Evolutionary conservation across 2,797 vertebrate species (phyloP).

Genomic region (Acanthiza pusilla): DNA sequence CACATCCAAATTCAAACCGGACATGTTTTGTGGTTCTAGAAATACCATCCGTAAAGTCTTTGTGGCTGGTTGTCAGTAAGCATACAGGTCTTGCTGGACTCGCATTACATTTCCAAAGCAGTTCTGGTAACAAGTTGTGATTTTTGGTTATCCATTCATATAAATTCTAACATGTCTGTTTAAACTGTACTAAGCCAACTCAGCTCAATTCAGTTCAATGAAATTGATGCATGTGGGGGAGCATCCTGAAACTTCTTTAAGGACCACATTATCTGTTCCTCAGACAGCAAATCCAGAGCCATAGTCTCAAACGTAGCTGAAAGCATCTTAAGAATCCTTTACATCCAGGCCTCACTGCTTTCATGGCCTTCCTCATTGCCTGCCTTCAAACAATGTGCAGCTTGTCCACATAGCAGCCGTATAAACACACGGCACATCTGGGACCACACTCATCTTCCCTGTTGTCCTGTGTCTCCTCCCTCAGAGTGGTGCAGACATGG

Average conservation of each 20-base stretch:
- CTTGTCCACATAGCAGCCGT: fast-evolving
- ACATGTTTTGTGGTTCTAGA: background rate
- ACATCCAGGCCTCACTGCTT: background rate
- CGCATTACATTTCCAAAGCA: background rate
- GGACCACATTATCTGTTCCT: background rate
- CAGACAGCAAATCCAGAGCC: background rate
- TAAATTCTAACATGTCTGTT: background rate
- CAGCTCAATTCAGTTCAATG: background rate
- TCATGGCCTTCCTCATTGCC: background rate
- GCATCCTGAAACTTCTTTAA: background rate
- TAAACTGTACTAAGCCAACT: background rate
- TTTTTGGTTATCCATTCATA: background rate
- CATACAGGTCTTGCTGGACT: background rate
- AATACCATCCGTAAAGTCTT: background rate
- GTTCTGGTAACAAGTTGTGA: background rate
- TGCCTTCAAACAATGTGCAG: background rate
- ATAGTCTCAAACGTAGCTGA: background rate
- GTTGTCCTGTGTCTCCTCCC: background rate
- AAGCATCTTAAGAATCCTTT: background rate
- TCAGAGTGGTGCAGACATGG: background rate
- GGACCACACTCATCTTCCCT: background rate
- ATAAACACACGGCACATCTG: background rate
- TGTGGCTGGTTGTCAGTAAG: background rate
- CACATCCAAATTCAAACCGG: background rate
- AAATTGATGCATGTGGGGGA: background rate